Base-by-base conservation (phyloP, 2,888 invertebrate genomes). In the Ochropleura plecta region DNA sequence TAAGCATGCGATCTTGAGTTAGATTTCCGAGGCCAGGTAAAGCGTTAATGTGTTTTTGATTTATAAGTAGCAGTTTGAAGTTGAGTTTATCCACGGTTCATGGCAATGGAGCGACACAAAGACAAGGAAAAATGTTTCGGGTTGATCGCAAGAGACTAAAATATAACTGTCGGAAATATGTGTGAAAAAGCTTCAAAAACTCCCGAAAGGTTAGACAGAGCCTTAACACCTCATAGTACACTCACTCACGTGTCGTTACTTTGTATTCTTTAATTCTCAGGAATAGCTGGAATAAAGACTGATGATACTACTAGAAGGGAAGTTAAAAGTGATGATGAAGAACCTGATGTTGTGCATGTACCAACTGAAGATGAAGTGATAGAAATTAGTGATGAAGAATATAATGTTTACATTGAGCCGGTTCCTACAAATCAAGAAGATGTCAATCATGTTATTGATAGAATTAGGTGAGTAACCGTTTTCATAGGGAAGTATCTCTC, bases 211-310 rank as follows among this genome's bases (percentile, higher is more conserved):
- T 30, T 16, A 49, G 30, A 42, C 18, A 8, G 7, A 49, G 16
- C 30, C 16, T 30, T 30, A 40, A 16, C 16, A 40, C 12, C 12
- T 55, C 12, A 55, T 55, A 2, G 40, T 57, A 57, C 57, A 30
- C 14, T 57, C 16, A 40, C 30, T 30, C 30, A n/a, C n/a, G 30
- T 16, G 59, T 16, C 55, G 20, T 55, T 6, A 55, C 40, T 59
- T 8, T 16, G 9, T 16, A 57, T 48, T 0, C 20, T 82, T 68
- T 30, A n/a, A 66, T 20, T 86, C 87, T 65, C 80, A 95, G 95
- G 95, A 78, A 90, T 95, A 85, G 95, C 95, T 76, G 95, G 95
- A 67, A 95, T 95, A 72, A 94, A 93, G 89, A 91, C 89, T 83
- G 87, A 90, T 70, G 88, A 86, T 67, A 82, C 82, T 66, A 82